Base-by-base conservation (phyloP, 2,888 invertebrate species). In the Ferrisia virgata region DNA sequence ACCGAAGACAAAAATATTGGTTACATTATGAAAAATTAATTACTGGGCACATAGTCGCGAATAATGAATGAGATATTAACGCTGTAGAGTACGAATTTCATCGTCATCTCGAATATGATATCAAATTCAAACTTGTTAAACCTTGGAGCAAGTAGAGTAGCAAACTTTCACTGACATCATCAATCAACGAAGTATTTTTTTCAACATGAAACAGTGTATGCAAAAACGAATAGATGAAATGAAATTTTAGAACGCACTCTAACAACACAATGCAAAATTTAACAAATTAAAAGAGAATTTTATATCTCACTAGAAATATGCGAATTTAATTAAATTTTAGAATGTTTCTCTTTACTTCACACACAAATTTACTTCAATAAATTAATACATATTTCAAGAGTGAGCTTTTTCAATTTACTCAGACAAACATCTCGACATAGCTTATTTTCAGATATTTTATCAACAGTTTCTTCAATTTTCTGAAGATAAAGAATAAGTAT, bases 91-190 rank as follows among this genome's bases (percentile, higher is more conserved):
- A 31, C 31, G 47, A 81, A 53, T 47, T 47, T 81, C 28, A 33
- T 81, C 81, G 58, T 58, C 81, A 53, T 81, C 47, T 53, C 81
- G 53, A 25, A 53, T 81, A 43, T 81, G 18, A 58, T 47, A 81
- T 81, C 81, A 81, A 81, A 58, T 58, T 81, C 81, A 58, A 81
- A 81, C 81, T 81, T 81, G 81, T 81, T 81, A 81, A 58, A 81
- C 58, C 81, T 81, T 81, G 81, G 81, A 53, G 22, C 58, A 33
- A 69, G 69, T 69, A 81, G 58, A 81, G 47, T 81, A 36, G 33
- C 33, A 81, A 81, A 81, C 81, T 81, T 81, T 81, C 81, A 81
- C 81, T 81, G 81, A 39, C 78, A 78, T 69, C 69, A 69, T 69
- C 69, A 69, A 69, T 69, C 69, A 69, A 69, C 69, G 31, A 53